phyloP scores from a whole-genome alignment of 2,113 vertebrate genomes.

The Myrmophylax atrothorax region DNA sequence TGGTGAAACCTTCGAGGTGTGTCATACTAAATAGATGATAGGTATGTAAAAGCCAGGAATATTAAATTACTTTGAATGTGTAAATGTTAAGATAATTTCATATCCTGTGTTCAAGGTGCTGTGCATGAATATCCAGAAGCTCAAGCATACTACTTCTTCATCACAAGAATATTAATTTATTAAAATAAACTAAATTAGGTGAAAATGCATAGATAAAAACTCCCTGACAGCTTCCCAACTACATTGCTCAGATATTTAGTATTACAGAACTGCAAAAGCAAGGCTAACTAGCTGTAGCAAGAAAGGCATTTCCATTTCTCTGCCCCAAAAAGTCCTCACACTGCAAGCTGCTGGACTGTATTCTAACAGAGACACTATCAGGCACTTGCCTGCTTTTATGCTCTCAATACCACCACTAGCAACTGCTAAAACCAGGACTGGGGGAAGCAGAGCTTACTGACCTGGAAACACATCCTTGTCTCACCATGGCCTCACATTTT shows the following conservation, averaged over 20 bases:
- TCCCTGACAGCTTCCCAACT: not conserved
- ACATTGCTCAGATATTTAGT: not conserved
- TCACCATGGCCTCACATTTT: not conserved
- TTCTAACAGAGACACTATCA: not conserved
- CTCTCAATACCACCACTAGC: not conserved
- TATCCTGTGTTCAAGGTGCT: not conserved
- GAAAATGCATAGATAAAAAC: not conserved
- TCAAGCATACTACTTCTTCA: not conserved
- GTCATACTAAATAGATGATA: not conserved
- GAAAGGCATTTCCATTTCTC: not conserved
- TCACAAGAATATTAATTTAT: not conserved
- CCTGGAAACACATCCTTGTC: not conserved
- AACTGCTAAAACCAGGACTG: not conserved
- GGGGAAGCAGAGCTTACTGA: not conserved
- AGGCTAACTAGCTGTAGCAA: not conserved
- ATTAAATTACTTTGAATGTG: not conserved
- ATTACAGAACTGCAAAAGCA: not conserved
- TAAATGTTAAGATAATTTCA: not conserved
- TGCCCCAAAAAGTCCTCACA: not conserved
- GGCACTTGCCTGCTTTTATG: not conserved
- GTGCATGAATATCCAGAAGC: not conserved
- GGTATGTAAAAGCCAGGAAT: not conserved
- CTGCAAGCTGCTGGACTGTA: not conserved
- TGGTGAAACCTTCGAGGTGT: accelerated
- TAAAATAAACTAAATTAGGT: not conserved